Base-by-base conservation (phyloP, 2,113 vertebrate species). In the Bothrops jararaca region DNA sequence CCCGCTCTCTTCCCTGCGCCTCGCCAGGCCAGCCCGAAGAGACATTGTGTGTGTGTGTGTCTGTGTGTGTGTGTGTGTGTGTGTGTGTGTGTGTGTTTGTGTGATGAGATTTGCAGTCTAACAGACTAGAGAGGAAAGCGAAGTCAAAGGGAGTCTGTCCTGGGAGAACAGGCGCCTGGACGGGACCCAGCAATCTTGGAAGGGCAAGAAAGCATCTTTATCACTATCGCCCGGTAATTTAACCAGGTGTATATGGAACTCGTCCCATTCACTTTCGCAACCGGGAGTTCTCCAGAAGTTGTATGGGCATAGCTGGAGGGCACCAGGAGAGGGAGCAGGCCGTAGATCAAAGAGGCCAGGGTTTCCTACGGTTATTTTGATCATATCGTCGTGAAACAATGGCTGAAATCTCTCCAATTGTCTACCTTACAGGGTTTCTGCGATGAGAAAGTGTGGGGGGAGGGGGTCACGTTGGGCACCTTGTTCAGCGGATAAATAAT, bases 1-100 rank as follows among this genome's bases (percentile, higher is more conserved):
- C 24, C 87, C 15, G 24, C 88, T 11, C 93, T 92, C 95, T 95
- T 97, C 96, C 93, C 95, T 95, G 88, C 88, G 4, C 90, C 91
- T 91, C 50, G 64, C 95, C 93, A 95, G n/a, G 90, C 93, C 91
- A 56, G 13, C 92, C 92, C 8, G 85, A 64, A 45, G 42, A 45
- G 3, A 45, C 3, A 45, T 52, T 20, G 3, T 45, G 42, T 45
- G 42, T 45, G 42, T 45, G 42, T 45, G 42, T 45, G 42, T 45
- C 3, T 45, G 45, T 45, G 45, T 18, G 42, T 42, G 42, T 42
- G 2, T 42, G 42, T 42, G 42, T 42, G 42, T 45, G 45, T 45
- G 42, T 45, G 42, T 18, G 42, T 42, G 42, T 42, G 42, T 42
- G 42, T 45, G 42, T 45, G 42, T 45, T 3, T 45, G 42, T 45